phyloP scores from a whole-genome alignment of 2,797 vertebrate genomes.

The Chaetodon trifasciatus region DNA sequence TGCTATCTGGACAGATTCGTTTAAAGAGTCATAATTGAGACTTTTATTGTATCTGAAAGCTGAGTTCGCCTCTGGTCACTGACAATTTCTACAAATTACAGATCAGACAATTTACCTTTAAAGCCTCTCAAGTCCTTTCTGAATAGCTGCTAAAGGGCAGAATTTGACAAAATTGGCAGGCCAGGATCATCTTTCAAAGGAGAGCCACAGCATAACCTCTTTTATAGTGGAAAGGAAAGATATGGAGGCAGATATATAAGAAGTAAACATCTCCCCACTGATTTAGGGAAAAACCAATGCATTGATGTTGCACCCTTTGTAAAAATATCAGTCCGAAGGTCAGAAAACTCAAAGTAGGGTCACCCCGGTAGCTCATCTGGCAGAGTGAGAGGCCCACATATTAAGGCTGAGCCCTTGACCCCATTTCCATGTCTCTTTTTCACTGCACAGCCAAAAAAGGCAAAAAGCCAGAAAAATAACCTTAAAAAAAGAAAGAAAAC shows the following conservation, averaged over 20 bases:
- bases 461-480: no score
- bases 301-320: slow-evolving; percentile 6
- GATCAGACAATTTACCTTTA: slow-evolving; percentile 19
- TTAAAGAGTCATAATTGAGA: slow-evolving; percentile 12
- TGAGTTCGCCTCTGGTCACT: slow-evolving; percentile 8
- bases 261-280: neutral
- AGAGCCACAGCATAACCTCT: neutral
- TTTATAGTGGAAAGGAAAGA: neutral
- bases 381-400: no score
- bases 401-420: no score
- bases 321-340: slow-evolving; percentile 22
- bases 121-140: slow-evolving; percentile 15
- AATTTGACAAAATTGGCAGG: slow-evolving; percentile 1
- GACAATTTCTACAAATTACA: slow-evolving; percentile 10
- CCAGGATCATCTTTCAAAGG: neutral
- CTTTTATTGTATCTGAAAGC: slow-evolving; percentile 1
- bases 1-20: neutral
- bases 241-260: neutral
- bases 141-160: slow-evolving; percentile 2
- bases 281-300: neutral
- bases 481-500: neutral
- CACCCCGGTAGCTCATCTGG: no score
- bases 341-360: neutral
- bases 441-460: no score
- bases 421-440: no score